Percentiles rank a stretch among this genome's conserved stretches.
These are phyloP conservation scores for Charadrius vociferus DNA, from an alignment of 2,113 vertebrate genomes.

Conservation along the genomic window DNA sequence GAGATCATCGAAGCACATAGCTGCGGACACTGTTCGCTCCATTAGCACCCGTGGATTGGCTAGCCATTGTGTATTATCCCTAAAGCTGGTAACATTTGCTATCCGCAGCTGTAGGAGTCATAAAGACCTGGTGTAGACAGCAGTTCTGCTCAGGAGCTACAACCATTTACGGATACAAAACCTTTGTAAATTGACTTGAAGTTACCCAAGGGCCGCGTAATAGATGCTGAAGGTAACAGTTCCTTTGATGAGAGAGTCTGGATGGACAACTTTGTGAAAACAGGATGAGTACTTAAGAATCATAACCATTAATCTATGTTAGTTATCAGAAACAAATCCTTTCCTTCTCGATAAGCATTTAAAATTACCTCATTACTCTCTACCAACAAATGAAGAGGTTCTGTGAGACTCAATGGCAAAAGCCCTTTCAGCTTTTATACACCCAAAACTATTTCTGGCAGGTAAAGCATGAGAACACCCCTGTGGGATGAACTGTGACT, in stretches of 20 bases:
- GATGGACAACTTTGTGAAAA: neutral
- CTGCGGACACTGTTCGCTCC: neutral
- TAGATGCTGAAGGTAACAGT: neutral
- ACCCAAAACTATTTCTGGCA: neutral
- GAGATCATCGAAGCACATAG: neutral
- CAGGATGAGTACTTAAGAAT: neutral
- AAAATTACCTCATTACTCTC: neutral
- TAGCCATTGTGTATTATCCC: neutral
- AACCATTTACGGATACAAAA: neutral
- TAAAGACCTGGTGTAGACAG: neutral
- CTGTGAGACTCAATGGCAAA: neutral
- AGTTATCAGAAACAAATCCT: neutral
- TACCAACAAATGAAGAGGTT: neutral
- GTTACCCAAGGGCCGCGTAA: neutral
- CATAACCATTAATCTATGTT: fast-evolving
- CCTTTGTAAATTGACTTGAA: neutral
- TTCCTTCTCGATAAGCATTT: neutral
- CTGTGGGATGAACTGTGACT: neutral
- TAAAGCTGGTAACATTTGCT: neutral
- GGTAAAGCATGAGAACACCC: neutral
- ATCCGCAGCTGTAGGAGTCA: neutral
- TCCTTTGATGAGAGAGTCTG: neutral
- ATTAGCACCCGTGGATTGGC: neutral
- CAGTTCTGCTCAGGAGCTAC: neutral
- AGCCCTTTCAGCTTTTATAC: neutral